Evolutionary conservation across 2,797 vertebrate genomes (phyloP).

Genomic region (Mormyrus hasselquistii): DNA sequence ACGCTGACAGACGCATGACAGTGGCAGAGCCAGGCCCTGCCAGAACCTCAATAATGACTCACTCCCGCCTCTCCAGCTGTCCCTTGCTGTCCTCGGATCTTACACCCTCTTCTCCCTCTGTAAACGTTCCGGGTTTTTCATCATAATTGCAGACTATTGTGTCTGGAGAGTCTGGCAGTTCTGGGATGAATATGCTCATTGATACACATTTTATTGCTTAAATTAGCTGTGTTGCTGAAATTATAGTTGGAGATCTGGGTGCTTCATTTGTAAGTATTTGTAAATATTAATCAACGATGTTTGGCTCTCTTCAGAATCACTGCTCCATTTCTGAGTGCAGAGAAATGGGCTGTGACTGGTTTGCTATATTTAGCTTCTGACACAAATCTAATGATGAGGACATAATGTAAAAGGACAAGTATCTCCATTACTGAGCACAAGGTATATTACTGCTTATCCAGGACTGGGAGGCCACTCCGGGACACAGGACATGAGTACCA

Average conservation of each 20-base stretch:
- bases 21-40: constrained; percentile 9
- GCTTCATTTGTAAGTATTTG: not conserved
- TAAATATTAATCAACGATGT: not conserved
- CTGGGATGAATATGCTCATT: not conserved
- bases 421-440: not conserved
- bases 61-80: constrained; percentile 19
- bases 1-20: constrained; percentile 5
- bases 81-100: constrained; percentile 3
- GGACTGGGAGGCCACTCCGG: not conserved
- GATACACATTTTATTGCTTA: constrained; percentile 6
- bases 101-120: not conserved
- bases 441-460: not conserved
- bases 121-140: not conserved
- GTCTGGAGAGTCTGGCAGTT: not conserved
- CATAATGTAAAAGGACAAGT: not conserved
- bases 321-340: not conserved
- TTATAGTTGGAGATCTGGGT: not conserved
- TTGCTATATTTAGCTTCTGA: not conserved
- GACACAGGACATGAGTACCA: not conserved
- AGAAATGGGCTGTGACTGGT: not conserved
- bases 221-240: not conserved
- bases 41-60: constrained; percentile 21
- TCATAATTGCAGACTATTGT: not conserved
- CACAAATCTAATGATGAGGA: not conserved
- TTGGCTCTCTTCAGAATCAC: not conserved